phyloP scores from a whole-genome alignment of 2,888 invertebrate species.

The Drosophila vallismaia region DNA sequence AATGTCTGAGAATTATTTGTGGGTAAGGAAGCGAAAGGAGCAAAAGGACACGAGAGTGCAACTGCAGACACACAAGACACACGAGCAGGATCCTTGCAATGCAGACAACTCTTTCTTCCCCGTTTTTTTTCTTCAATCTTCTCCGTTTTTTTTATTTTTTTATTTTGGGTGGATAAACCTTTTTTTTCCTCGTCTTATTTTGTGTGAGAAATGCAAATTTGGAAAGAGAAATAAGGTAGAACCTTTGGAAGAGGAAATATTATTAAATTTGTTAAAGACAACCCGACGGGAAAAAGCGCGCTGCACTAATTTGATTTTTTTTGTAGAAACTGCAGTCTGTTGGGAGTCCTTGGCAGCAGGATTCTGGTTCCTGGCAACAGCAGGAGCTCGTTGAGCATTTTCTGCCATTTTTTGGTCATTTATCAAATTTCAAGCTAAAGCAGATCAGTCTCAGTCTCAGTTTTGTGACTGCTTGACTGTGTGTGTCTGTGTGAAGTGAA shows the following conservation, averaged over 20 bases:
- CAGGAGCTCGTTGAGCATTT: slow-evolving; percentile 4
- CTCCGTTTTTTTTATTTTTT: slow-evolving; percentile 21
- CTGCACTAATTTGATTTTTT: slow-evolving; percentile 71
- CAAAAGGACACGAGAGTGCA: slow-evolving; percentile 19
- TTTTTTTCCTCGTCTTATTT: slow-evolving; percentile 36
- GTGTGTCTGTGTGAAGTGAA: slow-evolving; percentile 61
- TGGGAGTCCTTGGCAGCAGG: slow-evolving; percentile 4
- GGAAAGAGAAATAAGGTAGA: slow-evolving; percentile 26
- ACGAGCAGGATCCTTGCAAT: slow-evolving; percentile 41
- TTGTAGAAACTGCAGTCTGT: slow-evolving; percentile 46
- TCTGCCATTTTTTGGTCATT: slow-evolving; percentile 59
- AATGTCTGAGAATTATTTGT: slow-evolving; percentile 74
- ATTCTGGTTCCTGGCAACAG: slow-evolving; percentile 9
- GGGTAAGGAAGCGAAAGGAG: slow-evolving; percentile 52
- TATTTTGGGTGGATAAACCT: slow-evolving; percentile 67
- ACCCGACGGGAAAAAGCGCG: slow-evolving; percentile 49
- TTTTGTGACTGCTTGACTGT: background rate
- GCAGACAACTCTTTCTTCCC: slow-evolving; percentile 49
- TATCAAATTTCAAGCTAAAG: slow-evolving; percentile 75
- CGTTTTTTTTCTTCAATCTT: slow-evolving; percentile 3
- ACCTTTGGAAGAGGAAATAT: slow-evolving; percentile 36
- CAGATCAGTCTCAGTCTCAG: slow-evolving; percentile 59
- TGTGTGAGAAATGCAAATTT: slow-evolving; percentile 76
- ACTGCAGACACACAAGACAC: slow-evolving; percentile 27
- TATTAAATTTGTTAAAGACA: slow-evolving; percentile 65